phyloP scores from a whole-genome alignment of 2,113 vertebrate species.

The Megaptera novaeangliae region DNA sequence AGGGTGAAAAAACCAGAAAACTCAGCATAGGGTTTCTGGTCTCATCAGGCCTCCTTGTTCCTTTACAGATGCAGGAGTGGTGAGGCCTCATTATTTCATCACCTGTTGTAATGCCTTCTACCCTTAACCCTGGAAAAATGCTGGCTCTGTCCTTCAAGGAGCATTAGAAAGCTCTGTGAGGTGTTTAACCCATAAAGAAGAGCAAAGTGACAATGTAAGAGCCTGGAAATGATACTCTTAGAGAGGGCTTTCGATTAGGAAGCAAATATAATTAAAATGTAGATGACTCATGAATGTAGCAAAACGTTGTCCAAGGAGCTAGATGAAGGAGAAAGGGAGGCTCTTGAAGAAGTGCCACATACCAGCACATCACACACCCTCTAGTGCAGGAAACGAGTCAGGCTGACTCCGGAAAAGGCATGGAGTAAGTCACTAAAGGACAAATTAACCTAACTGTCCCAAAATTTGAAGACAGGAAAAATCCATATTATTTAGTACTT shows the following conservation, averaged over 20 bases:
- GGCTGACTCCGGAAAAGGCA: background rate
- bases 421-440: background rate
- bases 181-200: conserved; percentile 3
- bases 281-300: background rate
- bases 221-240: background rate
- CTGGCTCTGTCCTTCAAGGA: background rate
- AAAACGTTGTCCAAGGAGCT: background rate
- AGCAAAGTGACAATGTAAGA: conserved; percentile 13
- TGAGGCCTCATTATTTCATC: background rate
- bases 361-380: background rate
- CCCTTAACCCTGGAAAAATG: background rate
- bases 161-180: background rate
- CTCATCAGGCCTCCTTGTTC: background rate
- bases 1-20: background rate
- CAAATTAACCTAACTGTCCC: background rate
- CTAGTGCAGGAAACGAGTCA: background rate
- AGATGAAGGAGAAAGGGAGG: background rate
- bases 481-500: background rate
- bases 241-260: background rate
- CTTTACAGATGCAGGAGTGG: background rate
- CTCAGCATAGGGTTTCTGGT: background rate
- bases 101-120: background rate
- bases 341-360: background rate
- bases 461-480: background rate
- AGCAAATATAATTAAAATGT: conserved; percentile 17